phyloP scores from a whole-genome alignment of 92 coral and sea anemone genomes.

The Pocillopora grandis region DNA sequence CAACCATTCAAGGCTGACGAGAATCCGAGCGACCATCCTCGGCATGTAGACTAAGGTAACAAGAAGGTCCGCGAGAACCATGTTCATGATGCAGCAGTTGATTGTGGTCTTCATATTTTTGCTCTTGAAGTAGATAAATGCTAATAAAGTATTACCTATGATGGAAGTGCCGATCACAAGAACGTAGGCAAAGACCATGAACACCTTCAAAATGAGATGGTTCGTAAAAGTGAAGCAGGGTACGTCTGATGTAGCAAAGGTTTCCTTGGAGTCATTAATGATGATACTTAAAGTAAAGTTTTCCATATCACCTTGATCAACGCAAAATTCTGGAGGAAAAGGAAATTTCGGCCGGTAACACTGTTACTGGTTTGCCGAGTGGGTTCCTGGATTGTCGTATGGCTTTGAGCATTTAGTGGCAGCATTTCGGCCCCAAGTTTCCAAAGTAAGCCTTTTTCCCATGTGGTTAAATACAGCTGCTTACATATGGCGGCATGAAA shows the following conservation, averaged over 20 bases:
- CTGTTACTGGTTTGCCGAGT: neutral
- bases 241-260: neutral
- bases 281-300: neutral
- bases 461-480: constrained; percentile 10
- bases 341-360: neutral
- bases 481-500: neutral
- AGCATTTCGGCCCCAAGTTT: neutral
- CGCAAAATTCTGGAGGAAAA: neutral
- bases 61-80: constrained; percentile 31
- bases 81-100: constrained; percentile 36
- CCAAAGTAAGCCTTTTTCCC: neutral
- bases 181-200: constrained; percentile 12
- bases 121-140: constrained; percentile 15
- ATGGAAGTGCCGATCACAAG: constrained; percentile 6
- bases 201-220: neutral
- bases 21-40: constrained; percentile 26
- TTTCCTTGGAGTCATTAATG: neutral
- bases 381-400: neutral
- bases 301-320: neutral
- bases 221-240: constrained; percentile 1
- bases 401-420: neutral
- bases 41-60: constrained; percentile 33
- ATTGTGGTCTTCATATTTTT: constrained; percentile 13
- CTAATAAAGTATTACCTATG: constrained; percentile 22
- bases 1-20: constrained; percentile 20